A percentile compares a stretch with the other conserved stretches of the same genome.
These are phyloP conservation scores for Drosophila neocordata DNA, from an alignment of 1,140 invertebrate genomes.

Conservation along the genomic window DNA sequence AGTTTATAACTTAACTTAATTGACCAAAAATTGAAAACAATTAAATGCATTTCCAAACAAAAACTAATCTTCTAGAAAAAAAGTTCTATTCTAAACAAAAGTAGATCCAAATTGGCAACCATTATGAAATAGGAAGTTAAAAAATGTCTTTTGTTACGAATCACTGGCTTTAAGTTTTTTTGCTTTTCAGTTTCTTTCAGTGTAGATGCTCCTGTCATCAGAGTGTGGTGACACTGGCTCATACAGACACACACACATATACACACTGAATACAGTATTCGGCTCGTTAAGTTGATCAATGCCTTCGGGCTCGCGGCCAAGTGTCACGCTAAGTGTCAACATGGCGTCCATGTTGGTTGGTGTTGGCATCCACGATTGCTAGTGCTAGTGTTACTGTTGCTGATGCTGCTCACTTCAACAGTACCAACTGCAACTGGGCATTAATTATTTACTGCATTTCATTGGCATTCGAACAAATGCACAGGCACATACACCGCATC, in stretches of 20 bases:
- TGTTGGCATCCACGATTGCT: conserved; percentile 1
- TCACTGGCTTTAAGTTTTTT: neutral
- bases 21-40: too few species aligned
- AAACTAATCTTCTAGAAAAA: too few species aligned
- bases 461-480: conserved; percentile 14
- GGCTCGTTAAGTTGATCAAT: conserved; percentile 22
- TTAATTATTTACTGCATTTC: conserved; percentile 21
- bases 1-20: too few species aligned
- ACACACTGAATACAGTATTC: conserved; percentile 1
- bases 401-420: conserved; percentile 9
- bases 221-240: conserved; percentile 12
- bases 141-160: neutral
- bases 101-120: neutral
- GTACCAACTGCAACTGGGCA: conserved; percentile 13
- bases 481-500: neutral
- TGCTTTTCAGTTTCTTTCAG: neutral
- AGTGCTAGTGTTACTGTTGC: conserved; percentile 14
- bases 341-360: conserved; percentile 4
- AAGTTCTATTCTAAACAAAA: too few species aligned
- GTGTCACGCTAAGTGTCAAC: conserved; percentile 18
- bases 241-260: neutral
- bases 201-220: conserved; percentile 1
- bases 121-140: neutral
- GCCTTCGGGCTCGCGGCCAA: conserved; percentile 15
- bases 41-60: too few species aligned